Base-by-base conservation (phyloP, 1,140 invertebrate genomes). In the Uloborus diversus region DNA sequence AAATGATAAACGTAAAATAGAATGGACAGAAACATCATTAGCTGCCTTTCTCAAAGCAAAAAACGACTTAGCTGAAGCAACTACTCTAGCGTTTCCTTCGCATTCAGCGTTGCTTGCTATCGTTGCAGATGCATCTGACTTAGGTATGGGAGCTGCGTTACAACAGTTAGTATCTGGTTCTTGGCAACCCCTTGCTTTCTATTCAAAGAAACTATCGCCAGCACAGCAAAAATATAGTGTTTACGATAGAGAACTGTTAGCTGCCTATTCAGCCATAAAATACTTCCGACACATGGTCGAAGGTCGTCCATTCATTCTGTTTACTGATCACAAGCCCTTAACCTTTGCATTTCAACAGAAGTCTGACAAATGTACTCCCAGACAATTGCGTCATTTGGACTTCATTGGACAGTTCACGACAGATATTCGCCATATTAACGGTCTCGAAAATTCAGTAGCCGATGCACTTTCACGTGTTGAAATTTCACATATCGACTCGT, bases 1-100 rank as follows among this genome's bases (percentile, higher is more conserved):
- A n/a, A n/a, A n/a, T n/a, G n/a, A n/a, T n/a, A n/a, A n/a, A n/a
- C n/a, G n/a, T n/a, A n/a, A n/a, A n/a, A n/a, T n/a, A n/a, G n/a
- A n/a, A n/a, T n/a, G n/a, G n/a, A n/a, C n/a, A n/a, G n/a, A n/a
- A n/a, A n/a, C n/a, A n/a, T n/a, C n/a, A n/a, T n/a, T n/a, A n/a
- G n/a, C n/a, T n/a, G 85, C 87, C 0, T 88, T 88, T 79, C 69
- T 83, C 2, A 32, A 83, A 11, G 86, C 85, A 76, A 89, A 89
- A 80, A 23, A 81, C 17, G 80, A 49, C 9, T 61, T 88, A 17
- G 82, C 82, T 1, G n/a, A 32, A 2, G 23, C 66, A 4, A 37
- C 66, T 30, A 11, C 56, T 17, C 30, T 84, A 7, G 53, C 5
- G 14, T 65, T 71, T 20, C 82, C 80, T 47, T 30, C 23, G 20